Conservation (phyloP, 2,113 vertebrate genomes). For the Clinocottus analis region DNA sequence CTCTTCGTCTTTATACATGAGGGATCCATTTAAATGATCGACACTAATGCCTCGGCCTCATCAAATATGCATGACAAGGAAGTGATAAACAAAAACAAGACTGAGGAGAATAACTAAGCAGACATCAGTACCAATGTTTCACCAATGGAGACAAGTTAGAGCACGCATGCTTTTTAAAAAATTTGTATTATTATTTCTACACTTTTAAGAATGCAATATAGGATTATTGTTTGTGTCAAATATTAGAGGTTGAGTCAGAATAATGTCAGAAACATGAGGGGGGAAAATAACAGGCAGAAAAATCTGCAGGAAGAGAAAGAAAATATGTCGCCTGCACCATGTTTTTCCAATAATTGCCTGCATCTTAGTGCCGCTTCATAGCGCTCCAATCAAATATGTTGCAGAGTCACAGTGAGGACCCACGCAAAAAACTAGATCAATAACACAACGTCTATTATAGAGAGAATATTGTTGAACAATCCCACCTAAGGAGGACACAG, state of each 20-base stretch:
- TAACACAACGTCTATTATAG: neutral
- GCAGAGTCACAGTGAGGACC: slow-evolving; percentile 5
- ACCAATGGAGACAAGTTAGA: neutral
- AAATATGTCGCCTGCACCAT: neutral
- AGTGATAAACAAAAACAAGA: slow-evolving; percentile 43
- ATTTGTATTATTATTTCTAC: neutral
- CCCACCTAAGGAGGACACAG: neutral
- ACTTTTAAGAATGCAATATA: neutral
- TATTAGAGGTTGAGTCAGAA: neutral
- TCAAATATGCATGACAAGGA: slow-evolving; percentile 40
- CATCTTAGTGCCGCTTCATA: neutral
- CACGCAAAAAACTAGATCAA: slow-evolving; percentile 7
- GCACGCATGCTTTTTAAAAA: neutral
- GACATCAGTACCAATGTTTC: neutral
- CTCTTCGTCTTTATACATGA: neutral
- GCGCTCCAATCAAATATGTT: slow-evolving; percentile 23
- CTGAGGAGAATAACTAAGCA: slow-evolving; percentile 20
- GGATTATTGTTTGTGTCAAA: neutral
- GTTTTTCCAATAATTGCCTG: slow-evolving; percentile 4
- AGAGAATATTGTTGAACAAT: neutral
- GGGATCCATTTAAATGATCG: slow-evolving; percentile 18
- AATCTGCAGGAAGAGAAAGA: neutral
- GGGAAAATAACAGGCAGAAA: neutral
- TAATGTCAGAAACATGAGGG: neutral
- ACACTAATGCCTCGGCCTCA: slow-evolving; percentile 23